Evolutionary conservation across 1,140 invertebrate genomes (phyloP).

Genomic region (Drosophila chauvacae): DNA sequence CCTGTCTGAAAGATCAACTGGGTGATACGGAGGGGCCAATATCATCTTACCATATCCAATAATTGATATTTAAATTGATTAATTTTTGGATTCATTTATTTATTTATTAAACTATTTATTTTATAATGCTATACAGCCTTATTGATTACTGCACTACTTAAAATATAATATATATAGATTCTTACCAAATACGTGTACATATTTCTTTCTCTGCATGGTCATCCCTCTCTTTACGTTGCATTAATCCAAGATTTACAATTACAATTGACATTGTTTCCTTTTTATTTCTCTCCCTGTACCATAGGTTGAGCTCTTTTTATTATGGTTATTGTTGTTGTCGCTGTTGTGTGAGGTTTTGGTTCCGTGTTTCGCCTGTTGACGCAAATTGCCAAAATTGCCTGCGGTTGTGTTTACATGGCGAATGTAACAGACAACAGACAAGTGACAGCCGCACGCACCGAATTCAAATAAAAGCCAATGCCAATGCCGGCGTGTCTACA

Average conservation of each 20-base stretch:
- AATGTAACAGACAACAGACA: slow-evolving; percentile 82
- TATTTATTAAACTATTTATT: neutral
- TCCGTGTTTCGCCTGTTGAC: slow-evolving; percentile 77
- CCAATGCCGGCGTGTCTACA: slow-evolving; percentile 63
- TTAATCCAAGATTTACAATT: slow-evolving; percentile 10
- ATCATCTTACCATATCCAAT: too few relatives aligned
- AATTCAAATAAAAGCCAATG: slow-evolving; percentile 83
- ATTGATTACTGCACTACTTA: neutral
- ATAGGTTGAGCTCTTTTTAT: slow-evolving; percentile 33
- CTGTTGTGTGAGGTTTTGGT: slow-evolving; percentile 38
- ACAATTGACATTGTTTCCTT: slow-evolving; percentile 9
- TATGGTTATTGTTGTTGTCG: slow-evolving; percentile 8
- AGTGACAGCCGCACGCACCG: slow-evolving; percentile 80
- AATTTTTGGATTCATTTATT: neutral
- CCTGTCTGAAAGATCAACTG: too few relatives aligned
- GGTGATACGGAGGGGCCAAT: too few relatives aligned
- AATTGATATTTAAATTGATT: too few relatives aligned
- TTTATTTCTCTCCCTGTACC: slow-evolving; percentile 18
- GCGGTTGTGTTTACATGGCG: slow-evolving; percentile 81
- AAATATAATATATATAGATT: neutral
- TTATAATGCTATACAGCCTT: too few relatives aligned
- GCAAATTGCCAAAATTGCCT: slow-evolving; percentile 82
- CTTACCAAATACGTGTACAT: neutral
- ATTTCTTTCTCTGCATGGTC: neutral
- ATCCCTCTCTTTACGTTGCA: neutral